These are phyloP conservation scores for Tetheella fluctuosa DNA, from an alignment of 2,888 invertebrate species.

Conservation along the genomic window DNA sequence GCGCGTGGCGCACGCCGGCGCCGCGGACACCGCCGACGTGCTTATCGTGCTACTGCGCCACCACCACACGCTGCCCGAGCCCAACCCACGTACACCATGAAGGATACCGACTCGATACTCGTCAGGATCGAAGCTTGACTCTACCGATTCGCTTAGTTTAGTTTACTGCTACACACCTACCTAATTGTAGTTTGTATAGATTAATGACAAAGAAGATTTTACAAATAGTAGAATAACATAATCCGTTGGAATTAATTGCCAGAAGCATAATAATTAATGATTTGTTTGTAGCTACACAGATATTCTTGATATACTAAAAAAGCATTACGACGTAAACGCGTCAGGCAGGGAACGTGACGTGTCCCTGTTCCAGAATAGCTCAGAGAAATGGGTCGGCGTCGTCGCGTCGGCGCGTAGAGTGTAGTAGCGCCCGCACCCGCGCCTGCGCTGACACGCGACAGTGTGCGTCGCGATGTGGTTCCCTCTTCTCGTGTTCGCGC, in stretches of 20 bases:
- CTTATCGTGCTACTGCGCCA: slow-evolving; percentile 49
- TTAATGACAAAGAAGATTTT: no score
- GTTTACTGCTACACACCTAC: no score
- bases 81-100: not conserved
- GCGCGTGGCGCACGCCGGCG: slow-evolving; percentile 23
- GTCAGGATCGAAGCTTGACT: no score
- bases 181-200: no score
- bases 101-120: no score
- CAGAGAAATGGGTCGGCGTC: not conserved
- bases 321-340: not conserved
- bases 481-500: slow-evolving; percentile 13
- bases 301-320: not conserved
- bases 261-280: no score
- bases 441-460: slow-evolving; percentile 26
- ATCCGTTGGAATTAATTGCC: no score
- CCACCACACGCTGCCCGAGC: slow-evolving; percentile 32
- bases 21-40: slow-evolving; percentile 34
- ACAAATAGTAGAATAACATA: no score
- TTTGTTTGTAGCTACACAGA: no score
- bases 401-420: no score
- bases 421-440: no score
- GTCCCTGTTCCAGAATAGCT: slow-evolving; percentile 7
- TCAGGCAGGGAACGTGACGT: not conserved
- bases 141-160: no score
- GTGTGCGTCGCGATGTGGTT: slow-evolving; percentile 17